Evolutionary conservation across 2,797 vertebrate species (phyloP), one percentile per base, ranked within the genome.

Genomic region (Leuciscus waleckii): DNA sequence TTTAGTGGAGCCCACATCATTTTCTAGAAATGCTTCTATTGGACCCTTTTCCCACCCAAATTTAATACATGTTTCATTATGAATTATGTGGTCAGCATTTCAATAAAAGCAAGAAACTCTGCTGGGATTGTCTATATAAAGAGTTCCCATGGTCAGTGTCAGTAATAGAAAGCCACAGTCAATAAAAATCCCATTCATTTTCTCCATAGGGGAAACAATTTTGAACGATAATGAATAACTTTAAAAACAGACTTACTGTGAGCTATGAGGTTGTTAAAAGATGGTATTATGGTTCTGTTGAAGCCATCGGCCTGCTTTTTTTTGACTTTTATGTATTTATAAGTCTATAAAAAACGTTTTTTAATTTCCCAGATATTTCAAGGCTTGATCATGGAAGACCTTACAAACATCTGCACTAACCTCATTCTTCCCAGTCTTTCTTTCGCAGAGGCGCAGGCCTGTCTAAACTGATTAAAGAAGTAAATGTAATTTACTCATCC

Each of bases 371-470:
- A 68, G 19, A 3, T 3, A 39, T 69, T 71, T 46, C 7, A 26
- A 71, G n/a, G n/a, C n/a, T 43, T 71, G 8, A 39, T 14, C 23
- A 2, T 49, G 46, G 46, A 17, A 79, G 19, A 3, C 14, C 8
- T 21, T 9, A 8, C 8, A 17, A 73, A 19, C 14, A 65, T 51
- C 11, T 73, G n/a, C 82, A 85, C 94, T 88, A 91, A 99, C 98
- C 80, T 93, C 77, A 97, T 91, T 84, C 89, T 96, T 76, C 32
- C 73, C 54, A 93, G 90, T 19, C 97, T 95, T 80, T 99, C 97
- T 71, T 92, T 96, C 67, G 92, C 92, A 41, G 91, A 93, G 83
- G 71, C 89, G 80, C 95, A 90, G 74, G 96, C 96, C 14, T 95
- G 93, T 63, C 96, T 93, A 93, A 97, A 98, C 83, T 98, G 97